These are phyloP conservation scores for Carpatolechia fugitivella DNA, from an alignment of 2,888 invertebrate genomes.

Conservation along the genomic window DNA sequence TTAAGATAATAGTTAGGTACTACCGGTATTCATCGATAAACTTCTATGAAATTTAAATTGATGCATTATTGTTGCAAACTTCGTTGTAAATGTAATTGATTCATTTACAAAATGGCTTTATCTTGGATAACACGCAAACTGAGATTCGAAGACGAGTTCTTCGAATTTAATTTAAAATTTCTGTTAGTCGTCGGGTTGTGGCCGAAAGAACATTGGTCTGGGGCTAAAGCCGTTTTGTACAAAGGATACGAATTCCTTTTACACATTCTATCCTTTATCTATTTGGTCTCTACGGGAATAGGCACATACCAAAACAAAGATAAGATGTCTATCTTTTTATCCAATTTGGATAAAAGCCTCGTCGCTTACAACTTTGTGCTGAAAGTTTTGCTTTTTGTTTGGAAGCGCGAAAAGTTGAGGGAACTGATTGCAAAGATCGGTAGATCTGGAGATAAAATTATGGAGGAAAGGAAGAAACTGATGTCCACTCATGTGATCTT, in stretches of 20 bases:
- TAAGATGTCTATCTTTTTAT: slow-evolving; percentile 38
- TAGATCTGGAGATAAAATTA: slow-evolving; percentile 48
- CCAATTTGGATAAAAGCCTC: slow-evolving; percentile 52
- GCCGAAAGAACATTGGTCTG: slow-evolving; percentile 42
- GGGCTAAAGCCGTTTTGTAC: slow-evolving; percentile 34
- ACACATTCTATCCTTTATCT: slow-evolving; percentile 37
- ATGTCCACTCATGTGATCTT: slow-evolving; percentile 43
- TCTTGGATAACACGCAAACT: background rate
- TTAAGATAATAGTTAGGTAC: too few species aligned
- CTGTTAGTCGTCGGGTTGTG: slow-evolving; percentile 56
- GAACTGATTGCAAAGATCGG: slow-evolving; percentile 48
- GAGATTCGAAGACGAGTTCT: slow-evolving; percentile 37
- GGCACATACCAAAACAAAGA: slow-evolving; percentile 42
- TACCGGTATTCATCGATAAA: too few species aligned
- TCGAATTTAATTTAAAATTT: slow-evolving; percentile 55
- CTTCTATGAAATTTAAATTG: too few species aligned
- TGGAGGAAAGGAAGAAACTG: slow-evolving; percentile 37
- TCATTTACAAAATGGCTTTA: slow-evolving; percentile 39
- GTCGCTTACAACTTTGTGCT: slow-evolving; percentile 50
- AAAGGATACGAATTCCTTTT: slow-evolving; percentile 43
- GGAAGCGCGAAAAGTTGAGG: slow-evolving; percentile 40
- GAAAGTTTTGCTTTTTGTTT: slow-evolving; percentile 47
- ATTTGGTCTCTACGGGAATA: slow-evolving; percentile 41
- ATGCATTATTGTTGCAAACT: background rate
- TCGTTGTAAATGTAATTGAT: background rate